Evolutionary conservation across 2,888 invertebrate species (phyloP), one percentile per base, ranked within the genome.

Genomic region (Oligia strigilis): DNA sequence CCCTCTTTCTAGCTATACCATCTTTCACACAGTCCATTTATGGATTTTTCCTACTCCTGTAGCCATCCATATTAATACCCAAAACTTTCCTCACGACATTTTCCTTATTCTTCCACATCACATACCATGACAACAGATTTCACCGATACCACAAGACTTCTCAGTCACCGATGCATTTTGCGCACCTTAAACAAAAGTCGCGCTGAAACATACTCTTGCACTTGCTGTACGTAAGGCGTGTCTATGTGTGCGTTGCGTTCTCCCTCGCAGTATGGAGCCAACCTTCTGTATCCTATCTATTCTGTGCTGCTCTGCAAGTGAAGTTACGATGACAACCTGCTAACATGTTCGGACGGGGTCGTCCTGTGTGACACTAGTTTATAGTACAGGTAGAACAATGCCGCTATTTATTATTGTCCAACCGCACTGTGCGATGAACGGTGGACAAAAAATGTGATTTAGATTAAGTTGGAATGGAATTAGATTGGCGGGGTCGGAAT

Each of bases 241-340:
- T 55, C 5, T n/a, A 9, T 62, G 36, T 19, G 29, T 46, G 46
- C 4, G 36, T 49, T 55, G 11, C 13, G 8, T 23, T 79, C 13
- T 40, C 13, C 0, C 13, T 72, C 13, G 1, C 36, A 36, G 11
- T 36, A 4, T 11, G 0, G 23, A 72, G 1, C 1, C 0, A 3
- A 46, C 36, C 81, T 73, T 74, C 80, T 81, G 81, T 52, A 36
- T 1, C 8, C 0, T 6, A 14, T 13, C 14, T 36, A n/a, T 73
- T 43, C 64, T 66, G 19, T 43, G 71, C 65, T 72, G 3, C 43
- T 72, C 75, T 65, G 55, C 76, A 36, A 58, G 77, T 81, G 69
- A 82, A 90, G 84, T 90, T 90, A 90, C 79, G 89, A 90, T 90
- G 91, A 91, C 91, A 87, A 84, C 81, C 69, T 80, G 75, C 83